These are phyloP conservation scores for Ploceus nigricollis DNA, from an alignment of 2,113 vertebrate genomes.

Conservation along the genomic window DNA sequence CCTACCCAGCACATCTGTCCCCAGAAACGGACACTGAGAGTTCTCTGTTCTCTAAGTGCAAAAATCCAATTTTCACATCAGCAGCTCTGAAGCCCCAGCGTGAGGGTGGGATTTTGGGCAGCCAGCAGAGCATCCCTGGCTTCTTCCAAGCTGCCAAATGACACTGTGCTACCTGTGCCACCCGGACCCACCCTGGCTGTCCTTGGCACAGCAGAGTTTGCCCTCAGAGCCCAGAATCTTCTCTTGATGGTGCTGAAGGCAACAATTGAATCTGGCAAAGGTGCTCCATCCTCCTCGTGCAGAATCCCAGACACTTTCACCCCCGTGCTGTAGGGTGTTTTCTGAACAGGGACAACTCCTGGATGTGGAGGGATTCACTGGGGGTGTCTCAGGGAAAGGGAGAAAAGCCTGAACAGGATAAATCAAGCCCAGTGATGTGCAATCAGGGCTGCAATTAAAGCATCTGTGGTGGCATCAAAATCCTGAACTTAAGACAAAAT, in stretches of 20 bases:
- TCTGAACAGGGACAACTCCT: neutral
- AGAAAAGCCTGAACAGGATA: neutral
- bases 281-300: accelerated
- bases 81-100: neutral
- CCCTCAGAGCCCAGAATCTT: neutral
- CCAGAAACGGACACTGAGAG: neutral
- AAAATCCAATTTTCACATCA: neutral
- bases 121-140: neutral
- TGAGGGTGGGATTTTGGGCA: neutral
- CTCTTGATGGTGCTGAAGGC: neutral
- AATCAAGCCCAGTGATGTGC: neutral
- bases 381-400: neutral
- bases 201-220: neutral
- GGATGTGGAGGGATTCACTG: neutral
- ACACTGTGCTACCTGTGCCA: neutral
- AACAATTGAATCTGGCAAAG: neutral
- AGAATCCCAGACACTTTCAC: neutral
- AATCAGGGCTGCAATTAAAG: conserved; percentile 4
- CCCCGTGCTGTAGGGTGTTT: neutral
- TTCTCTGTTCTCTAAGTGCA: neutral
- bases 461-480: neutral
- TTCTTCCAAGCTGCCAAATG: neutral
- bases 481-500: conserved; percentile 20
- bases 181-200: accelerated
- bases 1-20: neutral